phyloP scores from a whole-genome alignment of 2,113 vertebrate species.

The Pollimyrus isidori region DNA sequence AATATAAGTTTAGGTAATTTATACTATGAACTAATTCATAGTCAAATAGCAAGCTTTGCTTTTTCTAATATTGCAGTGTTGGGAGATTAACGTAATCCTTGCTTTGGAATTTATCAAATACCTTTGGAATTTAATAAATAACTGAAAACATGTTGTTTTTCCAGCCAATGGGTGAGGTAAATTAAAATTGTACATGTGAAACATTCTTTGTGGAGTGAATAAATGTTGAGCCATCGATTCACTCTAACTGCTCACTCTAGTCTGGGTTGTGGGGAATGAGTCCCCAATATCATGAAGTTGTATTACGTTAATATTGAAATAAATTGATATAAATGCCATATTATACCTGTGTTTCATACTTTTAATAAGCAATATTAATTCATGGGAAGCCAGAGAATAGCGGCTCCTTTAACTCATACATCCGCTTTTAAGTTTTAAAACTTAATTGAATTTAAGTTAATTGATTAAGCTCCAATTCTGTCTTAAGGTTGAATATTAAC shows the following conservation, averaged over 20 bases:
- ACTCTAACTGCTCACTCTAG: background rate
- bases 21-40: background rate
- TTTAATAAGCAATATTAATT: background rate
- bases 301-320: background rate
- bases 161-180: background rate
- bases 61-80: background rate
- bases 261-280: background rate
- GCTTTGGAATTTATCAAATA: background rate
- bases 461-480: background rate
- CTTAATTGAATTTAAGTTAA: background rate
- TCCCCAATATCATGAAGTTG: background rate
- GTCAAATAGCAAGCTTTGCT: background rate
- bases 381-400: background rate
- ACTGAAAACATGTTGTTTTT: constrained; percentile 5
- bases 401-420: background rate
- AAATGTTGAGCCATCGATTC: background rate
- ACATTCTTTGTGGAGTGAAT: background rate
- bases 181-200: background rate
- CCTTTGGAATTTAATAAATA: background rate
- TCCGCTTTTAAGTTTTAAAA: background rate
- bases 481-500: background rate
- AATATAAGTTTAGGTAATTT: background rate
- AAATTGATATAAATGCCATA: background rate
- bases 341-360: background rate
- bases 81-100: background rate